phyloP scores from a whole-genome alignment of 2,113 vertebrate genomes.

The Ellobius talpinus region DNA sequence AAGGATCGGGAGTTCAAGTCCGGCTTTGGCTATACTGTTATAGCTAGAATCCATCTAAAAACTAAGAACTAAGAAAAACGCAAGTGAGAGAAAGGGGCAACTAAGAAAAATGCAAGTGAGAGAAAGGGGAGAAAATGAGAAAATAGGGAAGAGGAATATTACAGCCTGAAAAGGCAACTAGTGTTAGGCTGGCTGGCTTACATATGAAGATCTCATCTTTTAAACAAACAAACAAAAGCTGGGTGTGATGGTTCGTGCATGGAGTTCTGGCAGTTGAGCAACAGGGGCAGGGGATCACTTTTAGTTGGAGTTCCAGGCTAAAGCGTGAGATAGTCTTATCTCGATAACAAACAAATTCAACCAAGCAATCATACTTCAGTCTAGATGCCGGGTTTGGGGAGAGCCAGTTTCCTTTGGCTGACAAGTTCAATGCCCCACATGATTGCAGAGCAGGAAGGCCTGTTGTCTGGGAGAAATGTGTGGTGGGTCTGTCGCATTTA shows the following conservation, averaged over 20 bases:
- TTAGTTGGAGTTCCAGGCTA: not conserved
- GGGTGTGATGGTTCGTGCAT: not conserved
- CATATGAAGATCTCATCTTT: not conserved
- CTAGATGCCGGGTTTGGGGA: not conserved
- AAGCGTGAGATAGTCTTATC: not conserved
- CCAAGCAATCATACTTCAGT: not conserved
- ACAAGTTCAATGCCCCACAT: not conserved
- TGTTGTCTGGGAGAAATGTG: not conserved
- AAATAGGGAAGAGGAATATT: not conserved
- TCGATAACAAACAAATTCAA: not conserved
- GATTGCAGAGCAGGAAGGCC: not conserved
- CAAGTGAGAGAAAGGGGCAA: fast-evolving
- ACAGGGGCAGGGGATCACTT: not conserved
- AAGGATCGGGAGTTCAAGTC: not conserved
- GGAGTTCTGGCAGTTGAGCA: not conserved
- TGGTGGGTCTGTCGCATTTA: not conserved
- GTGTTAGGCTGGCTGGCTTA: not conserved
- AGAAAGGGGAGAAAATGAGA: not conserved
- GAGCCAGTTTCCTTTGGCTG: not conserved
- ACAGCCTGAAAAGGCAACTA: not conserved
- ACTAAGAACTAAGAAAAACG: not conserved
- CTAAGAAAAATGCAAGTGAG: too few relatives aligned
- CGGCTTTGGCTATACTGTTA: too few relatives aligned
- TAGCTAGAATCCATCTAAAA: not conserved
- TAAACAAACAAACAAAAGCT: not conserved